Base-by-base conservation (phyloP, 2,888 invertebrate species). In the Germaria angustata region DNA sequence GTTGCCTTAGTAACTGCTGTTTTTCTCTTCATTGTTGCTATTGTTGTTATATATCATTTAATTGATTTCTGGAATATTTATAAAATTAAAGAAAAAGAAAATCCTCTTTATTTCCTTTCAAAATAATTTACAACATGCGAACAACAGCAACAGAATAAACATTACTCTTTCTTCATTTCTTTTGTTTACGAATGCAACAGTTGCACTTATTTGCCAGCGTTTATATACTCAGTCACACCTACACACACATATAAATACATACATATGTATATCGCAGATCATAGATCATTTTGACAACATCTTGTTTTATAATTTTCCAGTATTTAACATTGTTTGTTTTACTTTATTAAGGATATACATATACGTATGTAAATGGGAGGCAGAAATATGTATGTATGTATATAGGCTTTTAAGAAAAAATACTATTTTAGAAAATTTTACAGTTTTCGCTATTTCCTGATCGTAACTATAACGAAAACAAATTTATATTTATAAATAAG, bases 41-140 rank as follows among this genome's bases (percentile, higher is more conserved):
- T 76, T 81, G 41, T 68, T 78, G 75, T 72, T 81, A 73, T 68
- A 61, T 73, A 65, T 76, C 61, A 78, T 82, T 80, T 80, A 72
- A 79, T 84, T 81, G 81, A 81, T 81, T 81, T 81, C 77, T 81
- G 44, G 55, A 72, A 71, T 75, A 69, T 75, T 78, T 78, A 73
- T 66, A 66, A 69, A 75, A 36, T 63, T 68, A 20, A 63, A 75
- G 49, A 57, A 75, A 75, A 61, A 53, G 2, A 65, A 78, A 22
- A 34, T 11, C 28, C 36, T 28, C 3, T 28, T 28, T 28, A 3
- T 28, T 28, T 28, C n/a, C 46, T 46, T 39, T 46, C 36, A 69
- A 77, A 63, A 71, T 57, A 79, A 65, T 68, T 79, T 82, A 69
- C 69, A 77, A 44, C 73, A 77, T 77, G 61, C 69, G 59, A 69